Conservation (phyloP, 2,888 invertebrate species). For the Yponomeuta plumbellus region DNA sequence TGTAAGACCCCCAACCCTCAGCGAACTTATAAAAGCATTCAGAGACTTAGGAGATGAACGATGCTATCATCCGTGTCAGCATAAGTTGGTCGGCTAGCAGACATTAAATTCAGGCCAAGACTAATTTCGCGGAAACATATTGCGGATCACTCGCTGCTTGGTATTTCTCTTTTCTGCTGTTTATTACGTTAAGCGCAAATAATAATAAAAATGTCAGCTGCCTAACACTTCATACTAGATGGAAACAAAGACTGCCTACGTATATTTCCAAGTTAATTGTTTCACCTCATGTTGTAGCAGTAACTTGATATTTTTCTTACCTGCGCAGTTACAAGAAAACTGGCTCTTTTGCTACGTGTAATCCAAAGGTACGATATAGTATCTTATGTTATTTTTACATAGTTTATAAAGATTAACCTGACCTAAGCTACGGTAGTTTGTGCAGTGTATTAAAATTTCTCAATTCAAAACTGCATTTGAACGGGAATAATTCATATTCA, state of each 20-base stretch:
- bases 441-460: too few species aligned
- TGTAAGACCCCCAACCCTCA: neutral
- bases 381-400: too few species aligned
- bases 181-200: neutral
- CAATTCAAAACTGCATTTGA: too few species aligned
- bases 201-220: neutral
- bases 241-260: neutral
- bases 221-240: neutral
- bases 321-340: neutral
- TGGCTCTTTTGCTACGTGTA: too few species aligned
- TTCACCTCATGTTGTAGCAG: neutral
- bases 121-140: conserved; percentile 5
- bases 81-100: neutral
- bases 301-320: neutral
- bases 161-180: neutral
- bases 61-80: neutral
- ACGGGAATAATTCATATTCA: too few species aligned
- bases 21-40: neutral
- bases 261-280: neutral
- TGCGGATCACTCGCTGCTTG: neutral
- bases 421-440: too few species aligned
- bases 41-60: neutral
- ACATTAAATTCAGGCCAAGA: neutral
- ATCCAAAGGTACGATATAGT: too few species aligned
- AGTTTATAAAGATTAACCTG: too few species aligned